Evolutionary conservation across 2,797 vertebrate genomes (phyloP).

Genomic region (Rhynchonycteris naso): DNA sequence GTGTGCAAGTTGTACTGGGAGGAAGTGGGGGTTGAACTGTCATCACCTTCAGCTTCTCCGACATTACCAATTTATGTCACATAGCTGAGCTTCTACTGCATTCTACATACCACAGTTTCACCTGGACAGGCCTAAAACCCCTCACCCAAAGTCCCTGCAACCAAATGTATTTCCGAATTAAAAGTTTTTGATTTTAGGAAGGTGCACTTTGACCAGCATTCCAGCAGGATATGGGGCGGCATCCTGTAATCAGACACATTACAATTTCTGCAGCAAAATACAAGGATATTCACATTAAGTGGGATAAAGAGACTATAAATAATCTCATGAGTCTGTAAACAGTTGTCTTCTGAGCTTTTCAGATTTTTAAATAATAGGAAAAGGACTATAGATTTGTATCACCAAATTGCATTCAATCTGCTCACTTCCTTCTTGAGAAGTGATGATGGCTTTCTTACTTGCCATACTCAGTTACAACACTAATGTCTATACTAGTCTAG

Average conservation of each 20-base stretch:
- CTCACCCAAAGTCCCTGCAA: constrained; percentile 3
- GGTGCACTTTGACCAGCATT: neutral
- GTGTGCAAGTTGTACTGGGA: neutral
- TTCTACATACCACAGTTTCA: neutral
- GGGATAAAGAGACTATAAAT: constrained; percentile 43
- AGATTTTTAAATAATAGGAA: constrained; percentile 27
- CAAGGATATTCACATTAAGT: constrained; percentile 55
- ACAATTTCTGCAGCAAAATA: constrained; percentile 48
- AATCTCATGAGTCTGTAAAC: constrained; percentile 45
- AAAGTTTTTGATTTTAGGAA: constrained; percentile 38
- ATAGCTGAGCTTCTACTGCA: neutral
- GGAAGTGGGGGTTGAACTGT: neutral
- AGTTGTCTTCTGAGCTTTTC: constrained; percentile 44
- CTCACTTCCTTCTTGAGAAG: constrained; percentile 1
- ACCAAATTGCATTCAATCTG: neutral
- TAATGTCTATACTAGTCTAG: constrained; percentile 24
- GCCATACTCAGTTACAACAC: neutral
- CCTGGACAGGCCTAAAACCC: neutral
- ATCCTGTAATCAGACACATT: constrained; percentile 36
- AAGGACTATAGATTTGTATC: neutral
- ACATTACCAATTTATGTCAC: neutral
- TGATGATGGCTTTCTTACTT: neutral
- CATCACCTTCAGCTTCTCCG: neutral
- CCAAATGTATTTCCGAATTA: constrained; percentile 1
- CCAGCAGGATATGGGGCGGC: neutral